Conservation (phyloP, 2,113 vertebrate species). For the Psittacula cyanocephala region DNA sequence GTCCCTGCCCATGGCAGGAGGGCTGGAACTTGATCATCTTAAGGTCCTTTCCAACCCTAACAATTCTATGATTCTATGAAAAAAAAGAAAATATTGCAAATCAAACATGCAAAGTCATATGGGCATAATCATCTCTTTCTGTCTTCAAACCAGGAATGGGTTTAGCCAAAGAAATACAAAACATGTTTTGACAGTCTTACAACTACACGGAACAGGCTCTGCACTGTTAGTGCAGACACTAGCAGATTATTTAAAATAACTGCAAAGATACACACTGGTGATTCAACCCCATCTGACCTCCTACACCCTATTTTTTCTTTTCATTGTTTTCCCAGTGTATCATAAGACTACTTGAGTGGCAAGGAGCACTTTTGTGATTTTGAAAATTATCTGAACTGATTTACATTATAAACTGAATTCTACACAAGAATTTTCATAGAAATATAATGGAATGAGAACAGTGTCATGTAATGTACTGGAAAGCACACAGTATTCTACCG, state of each 20-base stretch:
- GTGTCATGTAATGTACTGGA: not conserved
- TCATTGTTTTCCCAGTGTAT: not conserved
- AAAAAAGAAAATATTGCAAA: not conserved
- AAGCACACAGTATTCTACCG: not conserved
- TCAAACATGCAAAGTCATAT: not conserved
- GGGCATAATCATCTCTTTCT: not conserved
- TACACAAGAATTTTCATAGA: not conserved
- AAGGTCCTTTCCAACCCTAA: too few relatives aligned
- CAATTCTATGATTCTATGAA: not conserved
- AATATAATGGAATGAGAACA: not conserved
- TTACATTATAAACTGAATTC: not conserved
- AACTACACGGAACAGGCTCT: slow-evolving; percentile 14
- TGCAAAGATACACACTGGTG: not conserved
- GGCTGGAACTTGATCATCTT: too few relatives aligned
- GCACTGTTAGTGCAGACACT: not conserved
- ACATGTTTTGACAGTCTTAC: not conserved
- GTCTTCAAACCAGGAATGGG: not conserved
- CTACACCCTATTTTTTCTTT: not conserved
- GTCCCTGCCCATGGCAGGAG: too few relatives aligned
- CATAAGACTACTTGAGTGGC: not conserved
- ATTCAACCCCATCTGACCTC: not conserved
- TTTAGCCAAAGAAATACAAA: not conserved
- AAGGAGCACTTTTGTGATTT: not conserved
- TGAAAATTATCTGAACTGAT: not conserved
- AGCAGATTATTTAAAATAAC: slow-evolving; percentile 43